A percentile compares a stretch with the other conserved stretches of the same genome.
Evolutionary conservation across 2,888 invertebrate genomes (phyloP).

Genomic region (Pyrrhia umbra): DNA sequence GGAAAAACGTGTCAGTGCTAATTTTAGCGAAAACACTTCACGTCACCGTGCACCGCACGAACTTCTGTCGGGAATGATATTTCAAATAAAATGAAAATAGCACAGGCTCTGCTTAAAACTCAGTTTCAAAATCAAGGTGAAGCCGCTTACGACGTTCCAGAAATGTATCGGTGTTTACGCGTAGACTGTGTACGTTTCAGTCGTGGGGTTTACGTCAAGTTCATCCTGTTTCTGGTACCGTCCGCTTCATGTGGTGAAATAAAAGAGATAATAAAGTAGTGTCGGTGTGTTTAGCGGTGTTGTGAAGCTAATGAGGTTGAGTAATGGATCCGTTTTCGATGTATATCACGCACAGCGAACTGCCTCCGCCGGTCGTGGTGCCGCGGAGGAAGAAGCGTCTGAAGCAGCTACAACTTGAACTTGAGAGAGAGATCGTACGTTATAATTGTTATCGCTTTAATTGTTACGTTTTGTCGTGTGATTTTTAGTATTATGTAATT

Average conservation of each 20-base stretch:
- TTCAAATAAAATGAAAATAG: slow-evolving; percentile 87
- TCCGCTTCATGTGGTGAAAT: slow-evolving; percentile 65
- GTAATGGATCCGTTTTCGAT: slow-evolving; percentile 85
- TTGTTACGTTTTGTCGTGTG: slow-evolving; percentile 54
- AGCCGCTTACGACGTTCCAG: slow-evolving; percentile 84
- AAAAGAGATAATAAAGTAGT: slow-evolving; percentile 70
- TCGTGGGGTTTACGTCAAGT: slow-evolving; percentile 74
- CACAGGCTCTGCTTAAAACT: slow-evolving; percentile 81
- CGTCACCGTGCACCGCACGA: slow-evolving; percentile 81
- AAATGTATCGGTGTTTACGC: slow-evolving; percentile 82
- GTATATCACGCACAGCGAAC: slow-evolving; percentile 84
- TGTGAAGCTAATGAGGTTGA: slow-evolving; percentile 58
- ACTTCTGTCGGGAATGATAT: slow-evolving; percentile 85
- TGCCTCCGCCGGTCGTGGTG: slow-evolving; percentile 83
- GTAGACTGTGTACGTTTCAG: slow-evolving; percentile 71
- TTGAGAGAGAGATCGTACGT: slow-evolving; percentile 74
- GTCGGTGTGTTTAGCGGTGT: slow-evolving; percentile 63
- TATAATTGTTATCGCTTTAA: slow-evolving; percentile 51
- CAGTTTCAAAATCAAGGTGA: slow-evolving; percentile 90
- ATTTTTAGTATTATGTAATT: slow-evolving; percentile 64
- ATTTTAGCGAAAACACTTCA: slow-evolving; percentile 73
- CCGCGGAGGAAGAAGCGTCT: slow-evolving; percentile 86
- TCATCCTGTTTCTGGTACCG: slow-evolving; percentile 74
- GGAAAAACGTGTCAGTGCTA: slow-evolving; percentile 71
- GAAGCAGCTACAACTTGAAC: slow-evolving; percentile 82